Conservation (phyloP, 2,888 invertebrate genomes). For the Actias luna region DNA sequence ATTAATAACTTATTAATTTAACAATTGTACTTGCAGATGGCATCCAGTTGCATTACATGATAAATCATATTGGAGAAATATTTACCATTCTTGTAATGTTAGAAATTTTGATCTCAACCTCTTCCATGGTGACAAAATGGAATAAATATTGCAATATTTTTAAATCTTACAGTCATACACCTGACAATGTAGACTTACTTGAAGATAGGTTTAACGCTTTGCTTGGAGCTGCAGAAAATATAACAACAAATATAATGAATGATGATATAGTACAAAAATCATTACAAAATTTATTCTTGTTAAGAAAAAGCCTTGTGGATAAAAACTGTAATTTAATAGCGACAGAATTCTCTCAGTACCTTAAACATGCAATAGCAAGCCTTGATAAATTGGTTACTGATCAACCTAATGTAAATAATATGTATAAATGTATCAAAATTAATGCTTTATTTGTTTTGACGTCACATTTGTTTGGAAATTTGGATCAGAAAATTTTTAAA, state of each 20-base stretch:
- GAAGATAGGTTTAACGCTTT: slow-evolving; percentile 85
- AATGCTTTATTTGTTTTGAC: slow-evolving; percentile 86
- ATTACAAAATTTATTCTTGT: slow-evolving; percentile 64
- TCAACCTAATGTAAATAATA: slow-evolving; percentile 75
- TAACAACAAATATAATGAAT: slow-evolving; percentile 85
- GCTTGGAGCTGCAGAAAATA: slow-evolving; percentile 85
- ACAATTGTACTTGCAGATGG: slow-evolving; percentile 56
- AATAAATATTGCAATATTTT: slow-evolving; percentile 88
- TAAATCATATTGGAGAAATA: slow-evolving; percentile 84
- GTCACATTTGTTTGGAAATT: slow-evolving; percentile 87
- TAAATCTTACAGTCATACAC: slow-evolving; percentile 84
- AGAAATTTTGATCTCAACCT: slow-evolving; percentile 80
- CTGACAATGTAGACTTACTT: slow-evolving; percentile 81
- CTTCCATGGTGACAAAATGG: slow-evolving; percentile 84
- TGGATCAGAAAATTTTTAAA: slow-evolving; percentile 89
- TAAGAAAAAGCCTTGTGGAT: slow-evolving; percentile 69
- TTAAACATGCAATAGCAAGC: slow-evolving; percentile 83
- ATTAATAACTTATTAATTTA: slow-evolving; percentile 5
- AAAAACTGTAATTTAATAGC: slow-evolving; percentile 67
- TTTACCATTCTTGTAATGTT: slow-evolving; percentile 85
- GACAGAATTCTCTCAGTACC: slow-evolving; percentile 85
- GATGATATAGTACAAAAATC: slow-evolving; percentile 86
- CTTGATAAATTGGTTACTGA: slow-evolving; percentile 80
- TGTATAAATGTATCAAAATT: slow-evolving; percentile 84
- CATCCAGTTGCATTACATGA: slow-evolving; percentile 70